Evolutionary conservation across 2,888 invertebrate genomes (phyloP).

Genomic region (Tupiocoris notatus): DNA sequence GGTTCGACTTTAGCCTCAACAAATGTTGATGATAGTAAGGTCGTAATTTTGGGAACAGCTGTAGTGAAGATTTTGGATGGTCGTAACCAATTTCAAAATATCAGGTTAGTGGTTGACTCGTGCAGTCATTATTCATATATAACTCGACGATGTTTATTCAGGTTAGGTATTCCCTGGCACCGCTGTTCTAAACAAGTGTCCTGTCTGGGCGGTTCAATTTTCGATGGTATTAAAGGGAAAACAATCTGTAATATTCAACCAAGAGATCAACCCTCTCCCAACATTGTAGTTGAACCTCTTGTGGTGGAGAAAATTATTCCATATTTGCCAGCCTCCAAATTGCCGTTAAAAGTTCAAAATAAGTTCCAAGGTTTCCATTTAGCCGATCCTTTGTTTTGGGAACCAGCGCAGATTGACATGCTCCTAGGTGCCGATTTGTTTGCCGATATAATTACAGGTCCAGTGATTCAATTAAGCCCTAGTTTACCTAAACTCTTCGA

Average conservation of each 20-base stretch:
- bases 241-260: not conserved
- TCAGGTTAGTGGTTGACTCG: too few relatives aligned
- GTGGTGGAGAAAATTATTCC: not conserved
- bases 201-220: not conserved
- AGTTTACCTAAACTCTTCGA: slow-evolving; percentile 1
- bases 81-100: not conserved
- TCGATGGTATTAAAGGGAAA: not conserved
- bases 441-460: not conserved
- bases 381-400: slow-evolving; percentile 6
- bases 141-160: not conserved
- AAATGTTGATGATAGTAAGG: not conserved
- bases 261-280: not conserved
- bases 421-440: slow-evolving; percentile 6
- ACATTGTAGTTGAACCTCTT: not conserved
- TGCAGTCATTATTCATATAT: slow-evolving; percentile 1
- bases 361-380: not conserved
- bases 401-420: slow-evolving; percentile 6
- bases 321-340: not conserved
- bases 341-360: not conserved
- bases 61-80: slow-evolving; percentile 7
- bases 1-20: not conserved
- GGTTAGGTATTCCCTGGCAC: not conserved
- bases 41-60: slow-evolving; percentile 23
- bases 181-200: not conserved
- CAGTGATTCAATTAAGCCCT: not conserved